Base-by-base conservation (phyloP, 2,113 vertebrate genomes). In the Anguilla japonica region DNA sequence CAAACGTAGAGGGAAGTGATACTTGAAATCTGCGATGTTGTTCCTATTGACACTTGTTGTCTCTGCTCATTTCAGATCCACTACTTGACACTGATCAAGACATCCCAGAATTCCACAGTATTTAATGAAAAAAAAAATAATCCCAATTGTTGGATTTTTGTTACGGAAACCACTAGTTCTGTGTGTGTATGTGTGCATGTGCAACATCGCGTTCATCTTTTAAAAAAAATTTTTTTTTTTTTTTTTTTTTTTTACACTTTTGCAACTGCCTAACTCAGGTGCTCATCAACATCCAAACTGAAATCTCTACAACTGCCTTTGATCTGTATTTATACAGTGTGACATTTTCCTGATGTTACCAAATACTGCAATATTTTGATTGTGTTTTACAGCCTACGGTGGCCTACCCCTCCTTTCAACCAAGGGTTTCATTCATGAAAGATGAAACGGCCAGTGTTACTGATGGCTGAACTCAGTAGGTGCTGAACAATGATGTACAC, bases 151-250 rank as follows among this genome's bases (percentile, higher is more conserved):
- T 40, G 53, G 75, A 46, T 84, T 63, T 46, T 84, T 87, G 39
- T 83, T 89, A 88, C 82, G 87, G 60, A 90, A 93, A 91, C 93
- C 92, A 93, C 93, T 93, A 93, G 92, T 89, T 83, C 71, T 9
- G 7, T 75, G 71, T 90, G 86, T 89, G 89, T 93, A 89, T 92
- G 91, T 92, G n/a, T 46, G 43, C 56, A 39, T 15, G 85, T 88
- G 78, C 67, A 86, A 91, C 86, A 83, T 18, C 79, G 29, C 84
- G 41, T 78, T 78, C 16, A 85, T 79, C 29, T 88, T 83, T 53
- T 88, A 22, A 75, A 53, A 83, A 20, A n/a, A n/a, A n/a, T n/a
- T n/a, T n/a, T n/a, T n/a, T n/a, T n/a, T 81, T 84, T 40, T 56
- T 84, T 78, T 71, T 84, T n/a, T n/a, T 34, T 34, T 8, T 46